Evolutionary conservation across 2,113 vertebrate species (phyloP).

Genomic region (Dasypus novemcinctus): DNA sequence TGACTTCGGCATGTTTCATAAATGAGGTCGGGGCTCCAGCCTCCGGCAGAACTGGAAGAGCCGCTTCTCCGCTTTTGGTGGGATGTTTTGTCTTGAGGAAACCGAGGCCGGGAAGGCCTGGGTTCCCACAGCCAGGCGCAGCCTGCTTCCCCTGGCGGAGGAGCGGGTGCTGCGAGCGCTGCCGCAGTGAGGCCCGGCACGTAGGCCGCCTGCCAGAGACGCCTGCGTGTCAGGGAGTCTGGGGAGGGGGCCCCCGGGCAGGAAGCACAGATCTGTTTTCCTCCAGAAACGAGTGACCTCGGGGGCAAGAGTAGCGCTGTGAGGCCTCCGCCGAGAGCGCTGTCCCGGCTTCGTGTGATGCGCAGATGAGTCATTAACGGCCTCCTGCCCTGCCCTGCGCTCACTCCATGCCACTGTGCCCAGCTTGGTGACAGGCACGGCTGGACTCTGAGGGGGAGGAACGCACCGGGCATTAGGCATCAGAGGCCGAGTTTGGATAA

Average conservation of each 20-base stretch:
- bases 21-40: neutral
- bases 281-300: conserved; percentile 59
- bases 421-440: neutral
- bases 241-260: conserved; percentile 52
- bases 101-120: conserved; percentile 16
- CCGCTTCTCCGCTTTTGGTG: neutral
- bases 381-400: neutral
- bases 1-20: neutral
- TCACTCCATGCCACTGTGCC: accelerated
- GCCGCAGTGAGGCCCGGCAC: conserved; percentile 73
- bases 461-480: neutral
- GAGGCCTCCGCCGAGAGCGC: neutral
- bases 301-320: neutral
- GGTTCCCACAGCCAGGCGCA: conserved; percentile 73
- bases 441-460: neutral
- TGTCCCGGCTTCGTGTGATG: too few species aligned
- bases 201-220: conserved; percentile 56
- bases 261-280: conserved; percentile 78
- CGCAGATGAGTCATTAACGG: neutral
- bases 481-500: neutral
- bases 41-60: neutral
- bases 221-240: conserved; percentile 19
- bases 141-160: conserved; percentile 51
- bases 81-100: conserved; percentile 72
- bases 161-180: neutral